Percentiles rank a stretch among this genome's conserved stretches.
phyloP scores from a whole-genome alignment of 1,140 invertebrate genomes.

The Paramacrobiotus metropolitanus region DNA sequence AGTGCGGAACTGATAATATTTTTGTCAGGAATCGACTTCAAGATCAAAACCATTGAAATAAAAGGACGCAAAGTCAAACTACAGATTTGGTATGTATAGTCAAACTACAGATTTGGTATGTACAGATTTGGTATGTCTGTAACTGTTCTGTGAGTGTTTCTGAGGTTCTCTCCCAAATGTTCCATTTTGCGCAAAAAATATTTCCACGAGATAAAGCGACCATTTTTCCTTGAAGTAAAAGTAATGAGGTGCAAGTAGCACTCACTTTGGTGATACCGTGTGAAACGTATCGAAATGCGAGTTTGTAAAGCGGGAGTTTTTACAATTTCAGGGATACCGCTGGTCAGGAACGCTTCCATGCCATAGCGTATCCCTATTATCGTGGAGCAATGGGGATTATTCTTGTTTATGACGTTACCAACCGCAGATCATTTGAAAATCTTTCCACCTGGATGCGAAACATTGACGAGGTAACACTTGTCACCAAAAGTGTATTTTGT shows the following conservation, averaged over 20 bases:
- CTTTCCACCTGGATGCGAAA: slow-evolving; percentile 94
- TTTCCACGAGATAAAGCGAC: too few relatives aligned
- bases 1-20: too few relatives aligned
- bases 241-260: too few relatives aligned
- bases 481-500: not conserved
- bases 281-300: too few relatives aligned
- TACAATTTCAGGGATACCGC: slow-evolving; percentile 53
- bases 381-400: slow-evolving; percentile 95
- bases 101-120: too few relatives aligned
- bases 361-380: slow-evolving; percentile 91
- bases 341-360: slow-evolving; percentile 79
- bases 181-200: too few relatives aligned
- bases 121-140: too few relatives aligned
- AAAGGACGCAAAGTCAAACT: slow-evolving; percentile 59
- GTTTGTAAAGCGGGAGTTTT: too few relatives aligned
- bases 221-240: too few relatives aligned
- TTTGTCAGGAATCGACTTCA: slow-evolving; percentile 62
- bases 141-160: too few relatives aligned
- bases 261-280: too few relatives aligned
- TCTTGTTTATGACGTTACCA: slow-evolving; percentile 94
- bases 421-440: slow-evolving; percentile 93
- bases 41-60: slow-evolving; percentile 63
- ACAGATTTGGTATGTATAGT: slow-evolving; percentile 71
- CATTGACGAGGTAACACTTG: slow-evolving; percentile 56
- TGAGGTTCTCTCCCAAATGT: too few relatives aligned